phyloP scores from a whole-genome alignment of 1,140 invertebrate species.

The Coptotermes formosanus region DNA sequence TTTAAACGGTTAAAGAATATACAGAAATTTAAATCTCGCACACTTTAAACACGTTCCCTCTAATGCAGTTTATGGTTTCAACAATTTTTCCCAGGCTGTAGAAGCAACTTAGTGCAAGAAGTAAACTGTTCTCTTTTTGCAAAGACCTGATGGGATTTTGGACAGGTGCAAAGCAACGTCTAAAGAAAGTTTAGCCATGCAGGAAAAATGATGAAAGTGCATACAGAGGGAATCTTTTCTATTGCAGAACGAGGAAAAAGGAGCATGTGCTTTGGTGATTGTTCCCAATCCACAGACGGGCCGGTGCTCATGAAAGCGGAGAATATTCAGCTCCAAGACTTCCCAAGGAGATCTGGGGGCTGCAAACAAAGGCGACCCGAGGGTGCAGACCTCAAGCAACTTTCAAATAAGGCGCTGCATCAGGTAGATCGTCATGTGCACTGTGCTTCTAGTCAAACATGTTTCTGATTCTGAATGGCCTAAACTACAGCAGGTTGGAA shows the following conservation, averaged over 20 bases:
- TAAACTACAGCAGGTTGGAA: background rate
- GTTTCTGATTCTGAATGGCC: background rate
- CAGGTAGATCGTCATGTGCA: background rate
- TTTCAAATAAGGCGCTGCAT: background rate
- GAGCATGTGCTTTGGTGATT: background rate
- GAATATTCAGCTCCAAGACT: background rate
- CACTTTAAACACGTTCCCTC: no score
- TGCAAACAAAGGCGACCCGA: background rate
- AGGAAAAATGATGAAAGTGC: constrained; percentile 23
- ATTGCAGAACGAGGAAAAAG: no score
- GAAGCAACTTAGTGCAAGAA: background rate
- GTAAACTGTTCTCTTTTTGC: constrained; percentile 21
- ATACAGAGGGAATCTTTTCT: background rate
- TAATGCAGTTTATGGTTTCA: background rate
- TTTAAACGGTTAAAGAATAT: no score
- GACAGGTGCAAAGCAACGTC: constrained; percentile 23
- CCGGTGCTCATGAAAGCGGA: background rate
- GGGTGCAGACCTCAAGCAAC: background rate
- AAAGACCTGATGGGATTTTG: constrained; percentile 15
- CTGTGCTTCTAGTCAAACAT: background rate
- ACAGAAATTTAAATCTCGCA: no score
- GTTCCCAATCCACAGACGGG: constrained; percentile 7
- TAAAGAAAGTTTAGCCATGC: constrained; percentile 25
- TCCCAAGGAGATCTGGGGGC: background rate
- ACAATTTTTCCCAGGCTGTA: background rate